Conservation (phyloP, 2,888 invertebrate genomes). For the Conchocele bisecta region DNA sequence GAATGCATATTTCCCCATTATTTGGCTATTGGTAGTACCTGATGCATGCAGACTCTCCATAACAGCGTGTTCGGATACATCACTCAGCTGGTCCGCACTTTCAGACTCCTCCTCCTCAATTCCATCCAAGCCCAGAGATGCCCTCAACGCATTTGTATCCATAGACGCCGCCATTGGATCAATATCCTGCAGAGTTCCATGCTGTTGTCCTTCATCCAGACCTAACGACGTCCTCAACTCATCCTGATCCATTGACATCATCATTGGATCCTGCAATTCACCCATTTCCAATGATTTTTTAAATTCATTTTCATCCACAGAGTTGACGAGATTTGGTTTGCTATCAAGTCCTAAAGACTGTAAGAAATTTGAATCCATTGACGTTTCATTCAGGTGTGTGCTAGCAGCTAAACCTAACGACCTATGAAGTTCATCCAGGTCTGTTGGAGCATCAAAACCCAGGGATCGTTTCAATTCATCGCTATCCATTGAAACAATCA, state of each 20-base stretch:
- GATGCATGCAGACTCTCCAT: no score
- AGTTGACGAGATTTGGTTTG: slow-evolving; percentile 32
- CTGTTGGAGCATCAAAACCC: slow-evolving; percentile 43
- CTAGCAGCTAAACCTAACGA: slow-evolving; percentile 55
- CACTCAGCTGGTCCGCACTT: neutral
- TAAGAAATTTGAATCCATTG: slow-evolving; percentile 3
- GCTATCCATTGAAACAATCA: slow-evolving; percentile 45
- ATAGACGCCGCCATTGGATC: slow-evolving; percentile 55
- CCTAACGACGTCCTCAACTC: slow-evolving; percentile 31
- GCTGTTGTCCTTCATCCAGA: slow-evolving; percentile 6
- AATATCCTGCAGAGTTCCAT: slow-evolving; percentile 7
- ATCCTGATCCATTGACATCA: slow-evolving; percentile 40
- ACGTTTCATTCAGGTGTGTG: slow-evolving; percentile 28
- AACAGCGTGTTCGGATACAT: no score
- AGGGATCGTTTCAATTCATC: slow-evolving; percentile 47
- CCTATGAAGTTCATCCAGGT: slow-evolving; percentile 56
- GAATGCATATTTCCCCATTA: no score
- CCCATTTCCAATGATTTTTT: slow-evolving; percentile 34
- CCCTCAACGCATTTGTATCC: slow-evolving; percentile 50
- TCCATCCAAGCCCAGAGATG: slow-evolving; percentile 45
- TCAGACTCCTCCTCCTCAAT: slow-evolving; percentile 18
- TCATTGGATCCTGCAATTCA: slow-evolving; percentile 30
- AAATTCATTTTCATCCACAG: slow-evolving; percentile 48
- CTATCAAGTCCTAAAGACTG: slow-evolving; percentile 14
- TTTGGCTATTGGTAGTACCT: no score